These are phyloP conservation scores for Teleopsis dalmanni DNA, from an alignment of 1,140 invertebrate genomes.

Conservation along the genomic window DNA sequence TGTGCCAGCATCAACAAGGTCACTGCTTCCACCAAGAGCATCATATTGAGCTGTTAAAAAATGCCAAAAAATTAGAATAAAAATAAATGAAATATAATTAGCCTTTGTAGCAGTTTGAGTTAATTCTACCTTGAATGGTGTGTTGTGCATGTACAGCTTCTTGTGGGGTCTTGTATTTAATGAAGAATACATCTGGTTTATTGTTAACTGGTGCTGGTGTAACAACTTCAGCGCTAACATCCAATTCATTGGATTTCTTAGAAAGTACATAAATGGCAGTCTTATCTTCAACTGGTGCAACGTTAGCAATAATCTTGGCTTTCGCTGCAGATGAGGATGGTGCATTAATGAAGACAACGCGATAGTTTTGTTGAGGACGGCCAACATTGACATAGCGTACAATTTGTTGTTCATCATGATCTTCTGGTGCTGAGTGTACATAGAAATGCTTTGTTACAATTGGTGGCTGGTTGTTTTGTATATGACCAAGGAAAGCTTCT, in stretches of 20 bases:
- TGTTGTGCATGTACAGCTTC: slow-evolving; percentile 43
- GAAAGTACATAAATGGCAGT: slow-evolving; percentile 77
- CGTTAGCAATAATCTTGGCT: slow-evolving; percentile 57
- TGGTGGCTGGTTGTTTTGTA: slow-evolving; percentile 47
- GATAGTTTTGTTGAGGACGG: slow-evolving; percentile 70
- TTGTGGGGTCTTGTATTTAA: slow-evolving; percentile 64
- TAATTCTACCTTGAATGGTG: slow-evolving; percentile 33
- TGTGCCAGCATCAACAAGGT: slow-evolving; percentile 29
- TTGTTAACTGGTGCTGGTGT: slow-evolving; percentile 46
- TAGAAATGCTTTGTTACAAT: slow-evolving; percentile 68
- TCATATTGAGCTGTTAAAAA: slow-evolving; percentile 30
- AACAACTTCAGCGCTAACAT: slow-evolving; percentile 34
- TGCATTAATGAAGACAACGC: slow-evolving; percentile 81
- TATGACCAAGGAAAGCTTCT: slow-evolving; percentile 34
- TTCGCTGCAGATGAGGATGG: slow-evolving; percentile 59
- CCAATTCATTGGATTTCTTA: slow-evolving; percentile 50
- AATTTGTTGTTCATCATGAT: slow-evolving; percentile 48
- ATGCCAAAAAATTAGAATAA: too few relatives aligned
- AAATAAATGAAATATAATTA: background rate
- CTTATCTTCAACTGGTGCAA: slow-evolving; percentile 68
- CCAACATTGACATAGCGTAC: slow-evolving; percentile 44
- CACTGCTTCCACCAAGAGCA: slow-evolving; percentile 27
- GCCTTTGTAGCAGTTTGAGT: background rate
- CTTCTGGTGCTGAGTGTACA: slow-evolving; percentile 63
- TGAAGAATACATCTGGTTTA: slow-evolving; percentile 69